Conservation (phyloP, 1,140 invertebrate species). For the Eubasilissa regina region DNA sequence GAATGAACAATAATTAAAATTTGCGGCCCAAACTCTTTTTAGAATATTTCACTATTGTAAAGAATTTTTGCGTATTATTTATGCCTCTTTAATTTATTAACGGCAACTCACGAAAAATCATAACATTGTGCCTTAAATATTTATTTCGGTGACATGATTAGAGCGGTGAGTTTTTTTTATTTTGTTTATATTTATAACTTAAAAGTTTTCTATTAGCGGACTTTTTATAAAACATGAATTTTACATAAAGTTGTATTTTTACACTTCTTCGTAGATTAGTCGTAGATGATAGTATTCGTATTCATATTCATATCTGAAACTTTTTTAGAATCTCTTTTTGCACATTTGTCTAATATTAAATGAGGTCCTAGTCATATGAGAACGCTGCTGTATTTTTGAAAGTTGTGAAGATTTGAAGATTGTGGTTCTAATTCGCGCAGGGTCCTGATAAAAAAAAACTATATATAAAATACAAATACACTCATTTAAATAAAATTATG, state of each 20-base stretch:
- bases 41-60: too few species aligned
- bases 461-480: too few species aligned
- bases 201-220: background rate
- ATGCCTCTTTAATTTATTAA: background rate
- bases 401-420: too few species aligned
- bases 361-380: conserved; percentile 8
- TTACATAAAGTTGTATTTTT: conserved; percentile 4
- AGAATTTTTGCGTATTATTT: too few species aligned
- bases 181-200: background rate
- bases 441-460: too few species aligned
- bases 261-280: background rate
- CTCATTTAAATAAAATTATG: too few species aligned
- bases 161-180: background rate
- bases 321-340: conserved; percentile 18
- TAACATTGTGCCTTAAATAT: conserved; percentile 29
- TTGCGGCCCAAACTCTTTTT: background rate
- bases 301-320: background rate
- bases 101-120: background rate
- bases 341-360: conserved; percentile 6
- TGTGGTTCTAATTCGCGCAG: too few species aligned
- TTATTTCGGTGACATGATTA: conserved; percentile 8
- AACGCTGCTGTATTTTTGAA: too few species aligned
- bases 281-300: background rate
- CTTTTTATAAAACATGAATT: conserved; percentile 1
- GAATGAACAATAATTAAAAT: too few species aligned